These are phyloP conservation scores for Myiozetetes cayanensis DNA, from an alignment of 2,113 vertebrate genomes.

Conservation along the genomic window DNA sequence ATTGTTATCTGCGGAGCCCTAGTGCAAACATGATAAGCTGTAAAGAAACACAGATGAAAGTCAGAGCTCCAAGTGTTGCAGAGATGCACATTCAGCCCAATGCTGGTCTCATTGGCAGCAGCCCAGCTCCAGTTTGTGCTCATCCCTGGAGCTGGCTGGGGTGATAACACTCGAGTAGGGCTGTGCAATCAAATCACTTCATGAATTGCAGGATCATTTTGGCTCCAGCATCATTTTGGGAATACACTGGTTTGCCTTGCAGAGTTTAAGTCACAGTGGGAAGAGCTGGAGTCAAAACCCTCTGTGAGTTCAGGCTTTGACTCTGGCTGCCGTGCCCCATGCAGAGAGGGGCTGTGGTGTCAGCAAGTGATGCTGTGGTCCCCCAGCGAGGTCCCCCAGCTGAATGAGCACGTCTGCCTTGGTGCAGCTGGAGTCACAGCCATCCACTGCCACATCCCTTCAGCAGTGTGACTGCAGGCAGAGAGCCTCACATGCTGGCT, in stretches of 20 bases:
- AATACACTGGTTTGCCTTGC: neutral
- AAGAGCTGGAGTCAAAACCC: neutral
- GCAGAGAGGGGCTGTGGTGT: neutral
- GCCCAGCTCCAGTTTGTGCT: neutral
- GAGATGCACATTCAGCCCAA: neutral
- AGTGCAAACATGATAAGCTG: slow-evolving; percentile 39
- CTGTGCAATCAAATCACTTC: neutral
- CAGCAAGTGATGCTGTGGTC: neutral
- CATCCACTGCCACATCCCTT: neutral
- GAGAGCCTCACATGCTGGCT: neutral
- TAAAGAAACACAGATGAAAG: slow-evolving; percentile 41
- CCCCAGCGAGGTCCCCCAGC: neutral
- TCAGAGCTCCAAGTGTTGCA: neutral
- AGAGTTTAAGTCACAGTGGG: neutral
- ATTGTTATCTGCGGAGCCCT: slow-evolving; percentile 24
- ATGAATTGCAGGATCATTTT: neutral
- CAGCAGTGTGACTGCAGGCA: accelerated
- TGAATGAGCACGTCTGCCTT: neutral
- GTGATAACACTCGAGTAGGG: neutral
- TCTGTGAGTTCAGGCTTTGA: neutral
- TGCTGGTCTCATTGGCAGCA: neutral
- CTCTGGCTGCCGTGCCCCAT: neutral
- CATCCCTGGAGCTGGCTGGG: neutral
- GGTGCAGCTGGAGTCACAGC: neutral
- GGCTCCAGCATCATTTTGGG: neutral